These are phyloP conservation scores for Ascidia mentula DNA, from an alignment of 23 tunicate species.

Conservation along the genomic window DNA sequence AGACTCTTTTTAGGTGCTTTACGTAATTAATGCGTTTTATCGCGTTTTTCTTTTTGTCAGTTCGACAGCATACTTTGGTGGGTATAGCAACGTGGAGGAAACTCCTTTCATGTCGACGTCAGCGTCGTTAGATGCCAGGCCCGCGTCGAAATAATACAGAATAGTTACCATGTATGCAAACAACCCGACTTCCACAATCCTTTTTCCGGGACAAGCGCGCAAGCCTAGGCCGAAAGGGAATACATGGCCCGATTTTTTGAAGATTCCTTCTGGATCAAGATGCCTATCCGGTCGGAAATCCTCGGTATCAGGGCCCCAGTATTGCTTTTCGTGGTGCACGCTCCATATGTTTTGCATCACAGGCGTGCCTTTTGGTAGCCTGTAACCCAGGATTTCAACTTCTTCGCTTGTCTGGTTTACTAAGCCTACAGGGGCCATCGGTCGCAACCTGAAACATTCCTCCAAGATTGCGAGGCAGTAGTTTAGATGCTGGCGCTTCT, in stretches of 20 bases:
- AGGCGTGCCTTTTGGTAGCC: constrained; percentile 44
- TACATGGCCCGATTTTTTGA: constrained; percentile 51
- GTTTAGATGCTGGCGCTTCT: constrained; percentile 24
- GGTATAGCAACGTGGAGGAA: constrained; percentile 11
- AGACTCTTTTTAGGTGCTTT: no score
- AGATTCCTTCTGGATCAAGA: constrained; percentile 51
- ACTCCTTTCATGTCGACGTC: constrained; percentile 36
- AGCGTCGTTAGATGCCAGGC: constrained; percentile 3
- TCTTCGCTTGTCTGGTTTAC: constrained; percentile 51
- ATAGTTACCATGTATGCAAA: constrained; percentile 33
- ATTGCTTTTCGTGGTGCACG: constrained; percentile 56
- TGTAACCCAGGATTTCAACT: constrained; percentile 47
- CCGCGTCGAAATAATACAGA: constrained; percentile 24
- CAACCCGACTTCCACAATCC: constrained; percentile 40
- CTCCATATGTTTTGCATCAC: constrained; percentile 73
- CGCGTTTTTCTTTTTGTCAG: no score
- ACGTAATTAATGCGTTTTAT: no score
- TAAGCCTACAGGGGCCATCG: constrained; percentile 55
- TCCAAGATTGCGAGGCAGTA: constrained; percentile 53
- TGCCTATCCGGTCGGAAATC: constrained; percentile 80
- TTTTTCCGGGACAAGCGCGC: constrained; percentile 62
- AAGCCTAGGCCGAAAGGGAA: constrained; percentile 63
- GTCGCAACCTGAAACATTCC: constrained; percentile 71
- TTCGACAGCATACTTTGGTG: no score
- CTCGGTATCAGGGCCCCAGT: constrained; percentile 76